Evolutionary conservation across 2,797 vertebrate genomes (phyloP).

Genomic region (Jordanella pulchra): DNA sequence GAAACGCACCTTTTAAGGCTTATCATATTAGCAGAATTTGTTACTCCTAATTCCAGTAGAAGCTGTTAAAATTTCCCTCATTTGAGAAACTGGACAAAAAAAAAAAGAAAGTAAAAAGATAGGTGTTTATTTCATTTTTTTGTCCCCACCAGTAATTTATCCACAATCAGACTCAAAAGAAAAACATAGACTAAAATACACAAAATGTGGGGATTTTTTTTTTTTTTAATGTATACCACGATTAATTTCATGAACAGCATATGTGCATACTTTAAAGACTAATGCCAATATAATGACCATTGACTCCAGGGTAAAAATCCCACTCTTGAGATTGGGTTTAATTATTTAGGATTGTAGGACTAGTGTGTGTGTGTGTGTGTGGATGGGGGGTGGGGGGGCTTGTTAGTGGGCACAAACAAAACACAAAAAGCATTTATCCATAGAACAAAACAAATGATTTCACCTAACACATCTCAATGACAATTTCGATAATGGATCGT

Average conservation of each 20-base stretch:
- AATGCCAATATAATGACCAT: constrained; percentile 77
- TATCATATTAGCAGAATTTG: not conserved
- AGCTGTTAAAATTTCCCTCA: no score
- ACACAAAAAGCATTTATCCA: constrained; percentile 77
- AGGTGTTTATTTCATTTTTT: constrained; percentile 80
- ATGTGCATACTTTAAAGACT: constrained; percentile 78
- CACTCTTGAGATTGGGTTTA: constrained; percentile 52
- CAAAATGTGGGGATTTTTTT: constrained; percentile 69
- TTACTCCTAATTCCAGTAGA: no score
- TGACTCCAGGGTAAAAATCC: constrained; percentile 60
- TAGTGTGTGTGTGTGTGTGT: constrained; percentile 50
- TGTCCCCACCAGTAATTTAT: constrained; percentile 76
- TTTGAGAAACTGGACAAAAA: constrained; percentile 45
- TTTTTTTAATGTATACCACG: constrained; percentile 74
- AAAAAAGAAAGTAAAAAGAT: constrained; percentile 71
- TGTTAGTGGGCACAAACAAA: constrained; percentile 79
- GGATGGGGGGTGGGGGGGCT: constrained; percentile 32
- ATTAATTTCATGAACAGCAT: constrained; percentile 76
- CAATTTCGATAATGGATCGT: constrained; percentile 58
- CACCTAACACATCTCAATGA: constrained; percentile 64
- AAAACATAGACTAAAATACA: constrained; percentile 77
- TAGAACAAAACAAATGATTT: constrained; percentile 72
- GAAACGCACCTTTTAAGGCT: not conserved
- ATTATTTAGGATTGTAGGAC: constrained; percentile 57
- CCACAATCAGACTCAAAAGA: constrained; percentile 78